These are phyloP conservation scores for Strix aluco DNA, from an alignment of 2,113 vertebrate genomes.

Conservation along the genomic window DNA sequence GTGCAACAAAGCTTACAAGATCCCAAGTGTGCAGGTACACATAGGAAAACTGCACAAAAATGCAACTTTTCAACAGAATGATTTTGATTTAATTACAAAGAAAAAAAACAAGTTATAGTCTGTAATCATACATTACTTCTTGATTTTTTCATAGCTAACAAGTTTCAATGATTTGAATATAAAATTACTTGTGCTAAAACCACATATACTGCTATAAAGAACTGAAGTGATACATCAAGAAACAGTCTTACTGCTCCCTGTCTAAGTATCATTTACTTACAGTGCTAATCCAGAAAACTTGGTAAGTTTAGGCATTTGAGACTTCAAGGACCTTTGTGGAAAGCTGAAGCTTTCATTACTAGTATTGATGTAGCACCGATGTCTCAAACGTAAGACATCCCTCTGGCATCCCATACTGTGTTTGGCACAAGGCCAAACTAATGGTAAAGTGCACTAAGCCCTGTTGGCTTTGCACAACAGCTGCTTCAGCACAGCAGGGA, in stretches of 20 bases:
- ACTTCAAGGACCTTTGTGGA: background rate
- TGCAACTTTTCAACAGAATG: fast-evolving
- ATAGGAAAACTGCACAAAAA: background rate
- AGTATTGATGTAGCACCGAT: background rate
- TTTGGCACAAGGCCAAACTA: background rate
- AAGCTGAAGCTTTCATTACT: background rate
- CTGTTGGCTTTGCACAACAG: background rate
- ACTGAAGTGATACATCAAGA: background rate
- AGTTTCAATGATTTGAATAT: background rate
- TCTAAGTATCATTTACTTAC: background rate
- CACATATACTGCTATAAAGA: background rate
- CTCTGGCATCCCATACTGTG: background rate
- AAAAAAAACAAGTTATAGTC: background rate
- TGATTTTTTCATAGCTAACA: background rate
- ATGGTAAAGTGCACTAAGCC: background rate
- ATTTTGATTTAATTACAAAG: background rate
- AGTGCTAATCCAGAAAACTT: background rate
- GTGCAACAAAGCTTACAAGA: background rate
- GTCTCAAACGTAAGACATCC: background rate
- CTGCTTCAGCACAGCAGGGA: background rate
- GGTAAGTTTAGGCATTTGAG: background rate
- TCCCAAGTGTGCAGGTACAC: background rate
- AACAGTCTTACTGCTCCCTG: background rate
- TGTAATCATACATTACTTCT: background rate
- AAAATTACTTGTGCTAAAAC: background rate